Conservation (phyloP, 2,113 vertebrate species). For the Seriola rivoliana region DNA sequence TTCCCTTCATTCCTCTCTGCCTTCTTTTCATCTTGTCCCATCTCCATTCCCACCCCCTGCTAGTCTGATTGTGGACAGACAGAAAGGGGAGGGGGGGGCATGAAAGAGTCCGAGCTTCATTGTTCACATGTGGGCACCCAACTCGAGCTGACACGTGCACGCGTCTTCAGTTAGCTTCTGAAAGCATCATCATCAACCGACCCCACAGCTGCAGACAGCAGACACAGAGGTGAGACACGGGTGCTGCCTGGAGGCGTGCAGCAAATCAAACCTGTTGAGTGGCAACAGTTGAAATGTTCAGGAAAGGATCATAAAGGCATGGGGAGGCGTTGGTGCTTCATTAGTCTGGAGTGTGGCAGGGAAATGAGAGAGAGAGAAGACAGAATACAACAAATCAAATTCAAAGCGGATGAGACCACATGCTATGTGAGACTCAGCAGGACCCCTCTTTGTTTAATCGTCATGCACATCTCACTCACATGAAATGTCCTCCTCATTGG, state of each 20-base stretch:
- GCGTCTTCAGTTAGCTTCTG: constrained; percentile 28
- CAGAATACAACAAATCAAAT: constrained; percentile 21
- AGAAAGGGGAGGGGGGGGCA: not conserved
- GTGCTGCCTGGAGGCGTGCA: constrained; percentile 27
- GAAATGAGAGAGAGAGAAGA: not conserved
- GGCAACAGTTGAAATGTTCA: constrained; percentile 3
- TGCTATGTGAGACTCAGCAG: constrained; percentile 27
- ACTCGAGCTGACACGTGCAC: constrained; percentile 30
- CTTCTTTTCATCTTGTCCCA: not conserved
- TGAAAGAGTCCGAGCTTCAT: constrained; percentile 36
- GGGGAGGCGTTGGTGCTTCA: constrained; percentile 3
- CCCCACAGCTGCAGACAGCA: constrained; percentile 37
- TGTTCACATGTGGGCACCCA: constrained; percentile 41
- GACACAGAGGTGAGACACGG: constrained; percentile 20
- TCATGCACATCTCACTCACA: not conserved
- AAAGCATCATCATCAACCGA: constrained; percentile 22
- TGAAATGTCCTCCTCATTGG: constrained; percentile 34
- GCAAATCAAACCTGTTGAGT: constrained; percentile 32
- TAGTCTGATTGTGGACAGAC: not conserved
- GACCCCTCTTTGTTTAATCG: not conserved
- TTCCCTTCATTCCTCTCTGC: not conserved
- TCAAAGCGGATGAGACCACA: constrained; percentile 40
- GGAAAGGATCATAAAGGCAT: constrained; percentile 12
- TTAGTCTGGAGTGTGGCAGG: constrained; percentile 18
- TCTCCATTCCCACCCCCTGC: not conserved